A percentile compares a stretch with the other conserved stretches of the same genome.
phyloP scores from a whole-genome alignment of 2,888 invertebrate species.

The Eupithecia vulgata region DNA sequence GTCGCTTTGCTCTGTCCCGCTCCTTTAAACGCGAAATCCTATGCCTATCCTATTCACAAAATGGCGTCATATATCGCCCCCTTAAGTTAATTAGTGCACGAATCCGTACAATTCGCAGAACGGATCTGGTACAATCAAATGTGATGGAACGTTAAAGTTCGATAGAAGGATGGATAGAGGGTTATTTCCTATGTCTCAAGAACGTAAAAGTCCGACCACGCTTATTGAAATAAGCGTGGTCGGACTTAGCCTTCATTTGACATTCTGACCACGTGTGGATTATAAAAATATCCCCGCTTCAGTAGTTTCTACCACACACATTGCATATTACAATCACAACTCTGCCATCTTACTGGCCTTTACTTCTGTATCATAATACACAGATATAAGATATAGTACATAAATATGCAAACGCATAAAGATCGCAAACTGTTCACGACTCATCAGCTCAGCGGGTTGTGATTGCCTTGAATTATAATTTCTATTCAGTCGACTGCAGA shows the following conservation, averaged over 20 bases:
- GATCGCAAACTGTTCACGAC: not conserved
- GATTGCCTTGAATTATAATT: not conserved
- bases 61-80: too few species aligned
- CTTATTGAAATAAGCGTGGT: too few species aligned
- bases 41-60: too few species aligned
- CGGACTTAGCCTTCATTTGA: too few species aligned
- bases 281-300: not conserved
- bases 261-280: not conserved
- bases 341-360: not conserved
- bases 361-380: not conserved
- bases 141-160: not conserved
- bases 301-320: not conserved
- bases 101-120: not conserved
- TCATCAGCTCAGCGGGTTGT: not conserved
- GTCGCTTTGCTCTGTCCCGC: too few species aligned
- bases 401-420: not conserved
- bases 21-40: too few species aligned
- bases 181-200: too few species aligned
- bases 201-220: not conserved
- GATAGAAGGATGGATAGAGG: too few species aligned
- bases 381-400: too few species aligned
- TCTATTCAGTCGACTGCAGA: not conserved
- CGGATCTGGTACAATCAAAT: not conserved
- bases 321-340: not conserved
- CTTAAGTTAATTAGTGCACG: constrained; percentile 31